Evolutionary conservation across 2,888 invertebrate genomes (phyloP), one percentile per base, ranked within the genome.

Genomic region (Cosmia trapezina): DNA sequence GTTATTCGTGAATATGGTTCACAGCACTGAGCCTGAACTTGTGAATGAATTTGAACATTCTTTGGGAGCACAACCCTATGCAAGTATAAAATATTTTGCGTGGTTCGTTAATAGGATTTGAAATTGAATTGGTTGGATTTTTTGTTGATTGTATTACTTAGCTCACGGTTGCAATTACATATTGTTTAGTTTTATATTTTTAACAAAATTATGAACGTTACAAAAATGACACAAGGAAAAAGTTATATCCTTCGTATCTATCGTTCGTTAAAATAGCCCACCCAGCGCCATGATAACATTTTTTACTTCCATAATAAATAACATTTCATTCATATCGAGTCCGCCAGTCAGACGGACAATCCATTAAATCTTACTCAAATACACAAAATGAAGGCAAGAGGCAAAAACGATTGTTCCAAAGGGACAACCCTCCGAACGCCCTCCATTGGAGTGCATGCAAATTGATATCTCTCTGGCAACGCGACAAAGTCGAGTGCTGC

Each of bases 341-440:
- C 56, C 54, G 70, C 33, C 70, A 74, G 60, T 70, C 73, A 64
- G 80, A 76, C 66, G 59, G 82, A 70, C 70, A 69, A 70, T 76
- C 72, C 65, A 83, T 78, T 83, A 84, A 83, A 69, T 77, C 70
- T 76, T 83, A 73, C 66, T 83, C 80, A 81, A 87, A 87, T 81
- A 86, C 22, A 51, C 64, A 83, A 89, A 89, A 89, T 88, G 81
- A 87, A 89, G 80, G 81, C 83, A 91, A 93, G 89, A 90, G 91
- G 88, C 91, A 90, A 91, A 92, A 93, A 89, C 90, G 90, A 91
- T 93, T 93, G 92, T 93, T 91, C 91, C 91, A 94, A 94, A 94
- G 93, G 93, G 91, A 92, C 94, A 93, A 90, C 91, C 91, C 92
- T 93, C 85, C 83, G 91, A 90, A 75, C 64, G 81, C 85, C 83